Evolutionary conservation across 2,113 vertebrate species (phyloP).

Genomic region (Cheilinus undulatus): DNA sequence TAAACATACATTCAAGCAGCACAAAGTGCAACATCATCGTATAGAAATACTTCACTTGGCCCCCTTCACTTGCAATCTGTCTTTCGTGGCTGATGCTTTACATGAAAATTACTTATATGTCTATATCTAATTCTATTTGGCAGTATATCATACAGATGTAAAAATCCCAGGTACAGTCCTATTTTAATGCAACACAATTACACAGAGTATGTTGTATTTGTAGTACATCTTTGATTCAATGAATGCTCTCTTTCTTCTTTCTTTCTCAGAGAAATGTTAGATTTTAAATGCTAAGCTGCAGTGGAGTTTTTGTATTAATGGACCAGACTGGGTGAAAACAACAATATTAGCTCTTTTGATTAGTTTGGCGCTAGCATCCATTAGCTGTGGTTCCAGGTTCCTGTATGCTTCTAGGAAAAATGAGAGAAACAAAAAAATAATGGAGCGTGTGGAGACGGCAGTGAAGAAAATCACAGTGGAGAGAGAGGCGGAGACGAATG

Average conservation of each 20-base stretch:
- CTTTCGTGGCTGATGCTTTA: no score
- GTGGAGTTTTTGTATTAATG: neutral
- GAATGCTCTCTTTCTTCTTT: neutral
- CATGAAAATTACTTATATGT: no score
- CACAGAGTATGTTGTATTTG: no score
- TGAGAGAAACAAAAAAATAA: neutral
- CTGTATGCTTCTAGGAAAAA: constrained; percentile 28
- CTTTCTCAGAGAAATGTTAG: neutral
- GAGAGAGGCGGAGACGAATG: constrained; percentile 57
- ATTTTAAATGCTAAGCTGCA: neutral
- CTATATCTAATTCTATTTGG: no score
- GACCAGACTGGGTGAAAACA: neutral
- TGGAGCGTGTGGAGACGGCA: constrained; percentile 22
- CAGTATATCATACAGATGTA: no score
- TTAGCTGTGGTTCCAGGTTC: neutral
- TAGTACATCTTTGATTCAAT: no score
- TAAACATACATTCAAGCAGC: no score
- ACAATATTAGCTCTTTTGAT: neutral
- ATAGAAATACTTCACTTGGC: no score
- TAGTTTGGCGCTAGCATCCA: neutral
- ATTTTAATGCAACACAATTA: neutral
- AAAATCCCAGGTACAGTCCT: no score
- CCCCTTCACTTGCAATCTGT: no score
- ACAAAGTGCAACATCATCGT: no score
- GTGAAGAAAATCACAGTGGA: constrained; percentile 51